Conservation (phyloP, 2,888 invertebrate genomes). For the Cheilosia urbana region DNA sequence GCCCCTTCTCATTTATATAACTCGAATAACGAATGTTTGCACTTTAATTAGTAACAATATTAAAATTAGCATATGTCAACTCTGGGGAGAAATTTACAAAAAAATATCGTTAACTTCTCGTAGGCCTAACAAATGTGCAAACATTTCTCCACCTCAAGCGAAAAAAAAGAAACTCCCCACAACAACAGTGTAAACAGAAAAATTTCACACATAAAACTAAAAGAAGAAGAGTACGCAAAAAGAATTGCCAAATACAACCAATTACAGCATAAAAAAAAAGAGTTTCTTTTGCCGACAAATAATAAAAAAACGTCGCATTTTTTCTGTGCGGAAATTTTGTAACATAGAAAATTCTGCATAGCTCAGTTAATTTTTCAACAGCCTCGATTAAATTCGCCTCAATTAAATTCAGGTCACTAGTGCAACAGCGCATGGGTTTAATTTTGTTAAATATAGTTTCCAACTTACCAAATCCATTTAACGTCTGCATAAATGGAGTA, state of each 20-base stretch:
- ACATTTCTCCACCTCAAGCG: slow-evolving; percentile 40
- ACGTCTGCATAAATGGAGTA: slow-evolving; percentile 92
- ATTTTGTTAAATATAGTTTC: slow-evolving; percentile 17
- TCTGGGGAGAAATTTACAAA: slow-evolving; percentile 28
- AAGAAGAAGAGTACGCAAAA: not conserved
- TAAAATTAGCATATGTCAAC: slow-evolving; percentile 47
- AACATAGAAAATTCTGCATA: slow-evolving; percentile 7
- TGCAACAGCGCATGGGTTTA: slow-evolving; percentile 22
- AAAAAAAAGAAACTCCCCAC: slow-evolving; percentile 41
- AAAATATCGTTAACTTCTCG: not conserved
- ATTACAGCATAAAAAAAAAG: slow-evolving; percentile 33
- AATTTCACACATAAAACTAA: slow-evolving; percentile 12
- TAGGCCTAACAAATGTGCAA: slow-evolving; percentile 56
- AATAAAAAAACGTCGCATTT: slow-evolving; percentile 18
- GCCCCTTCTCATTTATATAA: slow-evolving; percentile 14
- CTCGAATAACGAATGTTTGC: slow-evolving; percentile 13
- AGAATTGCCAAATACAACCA: slow-evolving; percentile 5
- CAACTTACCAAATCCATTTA: slow-evolving; percentile 94
- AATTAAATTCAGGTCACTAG: slow-evolving; percentile 51
- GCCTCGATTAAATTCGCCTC: not conserved
- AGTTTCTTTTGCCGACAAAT: slow-evolving; percentile 11
- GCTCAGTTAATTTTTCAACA: not conserved
- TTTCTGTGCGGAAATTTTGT: slow-evolving; percentile 9
- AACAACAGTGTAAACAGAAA: slow-evolving; percentile 5
- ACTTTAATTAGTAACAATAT: slow-evolving; percentile 15